These are phyloP conservation scores for Spialia ferax DNA, from an alignment of 2,888 invertebrate species.

Conservation along the genomic window DNA sequence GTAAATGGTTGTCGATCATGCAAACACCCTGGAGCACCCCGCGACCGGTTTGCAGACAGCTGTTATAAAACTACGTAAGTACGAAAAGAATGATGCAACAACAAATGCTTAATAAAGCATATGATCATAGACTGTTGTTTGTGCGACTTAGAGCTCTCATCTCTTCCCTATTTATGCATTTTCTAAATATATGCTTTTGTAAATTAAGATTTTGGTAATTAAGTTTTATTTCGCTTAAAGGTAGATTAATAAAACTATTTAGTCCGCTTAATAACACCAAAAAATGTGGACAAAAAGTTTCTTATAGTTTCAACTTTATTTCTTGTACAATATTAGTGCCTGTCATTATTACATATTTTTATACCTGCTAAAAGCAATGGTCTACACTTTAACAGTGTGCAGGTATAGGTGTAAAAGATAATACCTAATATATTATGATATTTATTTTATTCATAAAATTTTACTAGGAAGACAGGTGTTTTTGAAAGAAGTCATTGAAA, in stretches of 20 bases:
- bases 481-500: no score
- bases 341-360: neutral
- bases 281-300: constrained; percentile 41
- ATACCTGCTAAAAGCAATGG: neutral
- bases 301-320: constrained; percentile 14
- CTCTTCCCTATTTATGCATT: constrained; percentile 78
- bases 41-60: constrained; percentile 76
- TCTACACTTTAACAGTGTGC: neutral
- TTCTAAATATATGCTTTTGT: constrained; percentile 73
- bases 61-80: constrained; percentile 77
- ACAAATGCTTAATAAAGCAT: constrained; percentile 73
- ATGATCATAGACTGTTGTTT: constrained; percentile 75
- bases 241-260: constrained; percentile 24
- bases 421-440: neutral
- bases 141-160: constrained; percentile 68
- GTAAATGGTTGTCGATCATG: constrained; percentile 86
- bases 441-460: neutral
- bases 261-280: constrained; percentile 27
- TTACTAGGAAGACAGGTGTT: neutral
- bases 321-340: neutral
- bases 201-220: constrained; percentile 34
- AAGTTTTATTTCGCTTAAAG: constrained; percentile 31
- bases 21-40: constrained; percentile 78
- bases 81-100: constrained; percentile 77
- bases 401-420: no score